Evolutionary conservation across 2,888 invertebrate genomes (phyloP), one percentile per base, ranked within the genome.

Genomic region (Cataglyphis altisquamis): DNA sequence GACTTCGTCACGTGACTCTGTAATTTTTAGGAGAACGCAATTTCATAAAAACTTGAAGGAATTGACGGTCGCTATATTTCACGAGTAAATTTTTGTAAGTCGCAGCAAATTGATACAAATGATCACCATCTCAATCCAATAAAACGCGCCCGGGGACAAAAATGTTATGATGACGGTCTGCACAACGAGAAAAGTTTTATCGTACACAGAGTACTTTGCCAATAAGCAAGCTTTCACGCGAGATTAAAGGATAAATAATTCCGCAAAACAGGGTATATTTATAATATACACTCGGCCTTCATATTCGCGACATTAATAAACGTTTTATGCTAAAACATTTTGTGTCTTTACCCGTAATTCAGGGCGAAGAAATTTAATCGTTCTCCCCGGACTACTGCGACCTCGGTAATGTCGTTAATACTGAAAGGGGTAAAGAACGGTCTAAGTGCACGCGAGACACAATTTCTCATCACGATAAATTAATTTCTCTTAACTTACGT

Each of bases 81-180:
- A 84, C 6, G 3, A 60, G 55, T 12, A 9, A 15, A 80, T 75
- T 70, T 66, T 55, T 21, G 64, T 18, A 73, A 84, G 70, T 48
- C 52, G 48, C 25, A 52, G 86, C 84, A 90, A 93, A 93, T 93
- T 92, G 91, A 93, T 91, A 93, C 87, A 92, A 93, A 93, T 86
- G 91, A 91, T 87, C 84, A 68, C 21, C n/a, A 32, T 36, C 45
- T 83, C 86, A 78, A 82, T 86, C 73, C 74, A 83, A 86, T 82
- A 74, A 73, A 68, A 68, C 80, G 57, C 48, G 45, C 52, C n/a
- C 25, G 66, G 78, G 80, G 60, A 60, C 68, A 66, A 63, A 84
- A 85, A 82, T 70, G 60, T 70, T 70, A 70, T 45, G 70, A 70
- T 36, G 25, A 8, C 36, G 36, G 32, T 39, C 29, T 29, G 21